Conservation (phyloP, 2,888 invertebrate species). For the Caenorhabditis afra region DNA sequence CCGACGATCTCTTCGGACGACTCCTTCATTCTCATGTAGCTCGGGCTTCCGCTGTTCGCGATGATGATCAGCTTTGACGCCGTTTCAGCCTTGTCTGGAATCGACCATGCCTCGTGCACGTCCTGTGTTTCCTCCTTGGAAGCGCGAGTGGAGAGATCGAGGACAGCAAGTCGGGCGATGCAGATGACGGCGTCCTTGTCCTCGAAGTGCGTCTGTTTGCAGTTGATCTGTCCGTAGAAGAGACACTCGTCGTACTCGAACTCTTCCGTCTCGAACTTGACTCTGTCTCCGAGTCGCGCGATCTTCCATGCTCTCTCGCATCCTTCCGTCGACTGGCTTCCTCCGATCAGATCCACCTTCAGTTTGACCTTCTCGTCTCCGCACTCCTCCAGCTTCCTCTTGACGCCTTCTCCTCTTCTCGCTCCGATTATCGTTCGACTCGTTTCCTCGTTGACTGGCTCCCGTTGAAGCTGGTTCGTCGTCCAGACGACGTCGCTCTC, state of each 20-base stretch:
- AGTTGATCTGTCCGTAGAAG: conserved; percentile 73
- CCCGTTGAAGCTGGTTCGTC: conserved; percentile 60
- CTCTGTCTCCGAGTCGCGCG: conserved; percentile 57
- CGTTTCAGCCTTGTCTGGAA: conserved; percentile 50
- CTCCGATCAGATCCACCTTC: conserved; percentile 71
- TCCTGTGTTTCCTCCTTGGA: conserved; percentile 53
- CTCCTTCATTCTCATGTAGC: conserved; percentile 60
- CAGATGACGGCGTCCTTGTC: conserved; percentile 58
- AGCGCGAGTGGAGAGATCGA: conserved; percentile 24
- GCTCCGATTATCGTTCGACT: conserved; percentile 40
- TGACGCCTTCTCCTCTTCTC: conserved; percentile 48
- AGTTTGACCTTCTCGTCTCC: conserved; percentile 71
- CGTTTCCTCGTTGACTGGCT: conserved; percentile 33
- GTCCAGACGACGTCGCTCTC: conserved; percentile 67
- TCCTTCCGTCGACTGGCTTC: conserved; percentile 17
- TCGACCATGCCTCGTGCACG: conserved; percentile 49
- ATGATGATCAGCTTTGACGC: conserved; percentile 60
- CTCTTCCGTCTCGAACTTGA: conserved; percentile 70
- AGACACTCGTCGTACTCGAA: conserved; percentile 74
- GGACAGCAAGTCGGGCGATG: conserved; percentile 62
- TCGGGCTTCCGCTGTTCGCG: conserved; percentile 60
- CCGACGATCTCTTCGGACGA: conserved; percentile 65
- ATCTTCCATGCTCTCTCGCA: conserved; percentile 56
- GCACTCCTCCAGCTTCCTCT: conserved; percentile 61
- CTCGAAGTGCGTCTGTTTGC: conserved; percentile 58